A percentile compares a stretch with the other conserved stretches of the same genome.
phyloP scores from a whole-genome alignment of 2,888 invertebrate species.

The Ophion costatus region DNA sequence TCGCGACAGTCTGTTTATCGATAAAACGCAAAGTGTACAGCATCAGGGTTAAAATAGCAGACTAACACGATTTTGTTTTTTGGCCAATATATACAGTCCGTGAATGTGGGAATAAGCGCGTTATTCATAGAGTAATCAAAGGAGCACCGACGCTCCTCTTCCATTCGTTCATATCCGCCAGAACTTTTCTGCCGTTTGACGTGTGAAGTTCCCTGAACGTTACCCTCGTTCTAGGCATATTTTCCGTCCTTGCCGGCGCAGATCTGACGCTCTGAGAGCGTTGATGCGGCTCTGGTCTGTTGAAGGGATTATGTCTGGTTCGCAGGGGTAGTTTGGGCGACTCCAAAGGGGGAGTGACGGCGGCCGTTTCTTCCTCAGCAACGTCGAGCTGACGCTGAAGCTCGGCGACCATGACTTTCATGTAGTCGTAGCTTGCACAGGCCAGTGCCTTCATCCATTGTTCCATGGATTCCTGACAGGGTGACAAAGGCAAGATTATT shows the following conservation, averaged over 20 bases:
- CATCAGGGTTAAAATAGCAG: neutral
- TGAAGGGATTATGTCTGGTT: conserved; percentile 93
- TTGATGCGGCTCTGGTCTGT: conserved; percentile 86
- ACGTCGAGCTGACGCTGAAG: conserved; percentile 95
- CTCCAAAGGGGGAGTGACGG: conserved; percentile 84
- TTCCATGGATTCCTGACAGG: conserved; percentile 91
- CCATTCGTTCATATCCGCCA: conserved; percentile 89
- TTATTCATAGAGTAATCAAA: conserved; percentile 83
- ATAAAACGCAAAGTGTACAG: neutral
- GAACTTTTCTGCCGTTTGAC: conserved; percentile 88
- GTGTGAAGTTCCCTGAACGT: conserved; percentile 90
- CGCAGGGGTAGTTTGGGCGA: conserved; percentile 91
- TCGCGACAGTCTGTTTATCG: neutral
- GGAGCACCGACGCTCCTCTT: conserved; percentile 83
- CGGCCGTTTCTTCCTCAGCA: conserved; percentile 88
- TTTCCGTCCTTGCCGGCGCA: conserved; percentile 84
- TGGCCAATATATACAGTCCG: conserved; percentile 26
- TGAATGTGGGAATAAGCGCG: neutral
- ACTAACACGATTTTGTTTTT: neutral
- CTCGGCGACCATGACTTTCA: conserved; percentile 97
- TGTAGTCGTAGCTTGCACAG: conserved; percentile 97
- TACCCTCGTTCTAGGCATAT: conserved; percentile 84
- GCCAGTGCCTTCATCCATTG: conserved; percentile 98
- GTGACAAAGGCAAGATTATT: conserved; percentile 6
- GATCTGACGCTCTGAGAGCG: conserved; percentile 85